These are phyloP conservation scores for Clusia tigrina DNA, from an alignment of 2,888 invertebrate genomes.

Conservation along the genomic window DNA sequence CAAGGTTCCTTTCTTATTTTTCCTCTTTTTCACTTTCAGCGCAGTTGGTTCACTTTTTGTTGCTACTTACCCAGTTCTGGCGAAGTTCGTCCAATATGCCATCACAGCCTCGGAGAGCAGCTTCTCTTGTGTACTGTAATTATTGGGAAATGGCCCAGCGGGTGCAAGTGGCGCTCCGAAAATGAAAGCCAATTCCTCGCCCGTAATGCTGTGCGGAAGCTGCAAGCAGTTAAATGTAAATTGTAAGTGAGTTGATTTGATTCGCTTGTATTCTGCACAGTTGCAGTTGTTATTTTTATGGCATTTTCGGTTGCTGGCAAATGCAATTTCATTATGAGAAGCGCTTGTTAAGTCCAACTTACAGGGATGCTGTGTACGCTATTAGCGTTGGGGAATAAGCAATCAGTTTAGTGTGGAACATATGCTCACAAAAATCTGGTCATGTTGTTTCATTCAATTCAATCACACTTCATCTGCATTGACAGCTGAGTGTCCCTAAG, in stretches of 20 bases:
- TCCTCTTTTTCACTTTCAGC: slow-evolving; percentile 3
- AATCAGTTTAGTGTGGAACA: too few species aligned
- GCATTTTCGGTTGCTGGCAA: too few species aligned
- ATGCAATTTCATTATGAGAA: too few species aligned
- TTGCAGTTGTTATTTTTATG: background rate
- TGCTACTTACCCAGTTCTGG: slow-evolving; percentile 80
- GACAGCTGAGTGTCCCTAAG: too few species aligned
- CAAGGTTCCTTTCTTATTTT: background rate
- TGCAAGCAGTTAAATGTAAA: slow-evolving; percentile 49
- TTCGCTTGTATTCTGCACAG: background rate
- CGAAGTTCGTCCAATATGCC: slow-evolving; percentile 90
- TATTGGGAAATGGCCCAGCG: slow-evolving; percentile 74
- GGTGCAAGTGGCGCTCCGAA: slow-evolving; percentile 85
- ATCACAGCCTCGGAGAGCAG: slow-evolving; percentile 86
- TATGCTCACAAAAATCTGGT: too few species aligned
- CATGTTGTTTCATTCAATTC: too few species aligned
- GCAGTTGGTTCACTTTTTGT: background rate
- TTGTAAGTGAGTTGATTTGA: background rate
- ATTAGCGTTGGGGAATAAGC: too few species aligned
- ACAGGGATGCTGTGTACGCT: too few species aligned
- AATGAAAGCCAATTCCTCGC: slow-evolving; percentile 87
- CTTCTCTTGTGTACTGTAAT: slow-evolving; percentile 79
- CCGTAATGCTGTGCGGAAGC: slow-evolving; percentile 80
- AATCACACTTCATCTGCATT: too few species aligned
- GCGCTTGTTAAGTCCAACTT: too few species aligned